Percentiles rank a stretch among this genome's conserved stretches.
phyloP scores from a whole-genome alignment of 2,797 vertebrate genomes.

The Mallotus villosus region DNA sequence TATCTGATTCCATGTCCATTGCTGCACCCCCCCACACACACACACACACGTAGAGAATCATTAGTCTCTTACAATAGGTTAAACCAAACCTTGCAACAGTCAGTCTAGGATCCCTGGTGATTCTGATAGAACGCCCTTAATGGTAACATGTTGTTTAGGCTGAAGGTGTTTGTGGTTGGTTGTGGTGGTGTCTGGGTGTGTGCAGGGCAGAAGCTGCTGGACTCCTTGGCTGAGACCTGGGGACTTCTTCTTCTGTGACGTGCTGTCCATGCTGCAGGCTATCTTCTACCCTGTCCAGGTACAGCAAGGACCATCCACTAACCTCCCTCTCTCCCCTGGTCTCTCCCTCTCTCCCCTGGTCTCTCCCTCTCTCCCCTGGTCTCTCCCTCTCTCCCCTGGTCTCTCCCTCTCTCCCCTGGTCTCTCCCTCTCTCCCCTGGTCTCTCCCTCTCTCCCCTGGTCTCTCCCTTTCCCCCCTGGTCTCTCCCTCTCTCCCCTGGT shows the following conservation, averaged over 20 bases:
- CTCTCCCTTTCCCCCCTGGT: too few species aligned
- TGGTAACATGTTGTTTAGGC: not conserved
- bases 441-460: not conserved
- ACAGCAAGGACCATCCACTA: not conserved
- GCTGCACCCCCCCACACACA: too few species aligned
- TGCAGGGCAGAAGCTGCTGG: slow-evolving; percentile 86
- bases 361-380: not conserved
- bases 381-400: not conserved
- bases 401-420: not conserved
- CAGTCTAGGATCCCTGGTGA: too few species aligned
- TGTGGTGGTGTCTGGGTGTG: slow-evolving; percentile 8
- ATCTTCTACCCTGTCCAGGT: slow-evolving; percentile 89
- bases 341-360: not conserved
- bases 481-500: too few species aligned
- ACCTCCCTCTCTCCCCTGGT: too few species aligned
- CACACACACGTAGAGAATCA: too few species aligned
- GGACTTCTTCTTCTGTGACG: slow-evolving; percentile 89
- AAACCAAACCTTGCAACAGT: too few species aligned
- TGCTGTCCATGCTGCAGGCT: slow-evolving; percentile 85
- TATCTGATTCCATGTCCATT: too few species aligned
- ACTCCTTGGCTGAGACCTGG: slow-evolving; percentile 88
- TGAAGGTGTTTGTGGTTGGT: not conserved
- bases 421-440: not conserved
- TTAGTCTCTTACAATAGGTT: too few species aligned
- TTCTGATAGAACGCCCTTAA: too few species aligned